Conservation (phyloP, 2,113 vertebrate genomes). For the Macquaria australasica region DNA sequence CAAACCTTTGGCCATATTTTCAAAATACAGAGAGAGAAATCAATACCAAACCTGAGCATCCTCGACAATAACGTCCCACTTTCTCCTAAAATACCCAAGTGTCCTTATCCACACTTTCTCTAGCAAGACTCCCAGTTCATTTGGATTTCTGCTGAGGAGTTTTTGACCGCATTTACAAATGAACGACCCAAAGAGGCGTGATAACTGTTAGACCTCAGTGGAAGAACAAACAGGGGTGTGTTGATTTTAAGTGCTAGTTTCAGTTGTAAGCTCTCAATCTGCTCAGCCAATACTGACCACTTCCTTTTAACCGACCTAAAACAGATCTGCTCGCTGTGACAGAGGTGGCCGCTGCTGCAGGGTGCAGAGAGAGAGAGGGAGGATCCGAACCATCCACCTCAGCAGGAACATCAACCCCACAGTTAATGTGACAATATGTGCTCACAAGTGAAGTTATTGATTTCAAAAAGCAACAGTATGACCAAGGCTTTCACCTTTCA, state of each 20-base stretch:
- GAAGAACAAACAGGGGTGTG: constrained; percentile 47
- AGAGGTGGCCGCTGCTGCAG: constrained; percentile 10
- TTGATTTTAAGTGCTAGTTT: constrained; percentile 75
- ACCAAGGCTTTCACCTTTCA: constrained; percentile 41
- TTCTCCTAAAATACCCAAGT: neutral
- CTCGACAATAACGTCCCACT: neutral
- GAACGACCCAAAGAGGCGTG: constrained; percentile 5
- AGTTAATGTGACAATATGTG: neutral
- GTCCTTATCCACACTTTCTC: neutral
- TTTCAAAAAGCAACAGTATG: neutral
- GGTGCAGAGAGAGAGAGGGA: neutral
- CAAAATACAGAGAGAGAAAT: neutral
- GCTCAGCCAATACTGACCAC: constrained; percentile 84
- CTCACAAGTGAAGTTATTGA: constrained; percentile 6
- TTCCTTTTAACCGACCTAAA: constrained; percentile 76
- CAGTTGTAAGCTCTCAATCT: constrained; percentile 71
- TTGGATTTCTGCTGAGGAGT: neutral
- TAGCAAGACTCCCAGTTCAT: neutral
- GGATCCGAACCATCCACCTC: constrained; percentile 38
- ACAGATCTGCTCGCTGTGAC: constrained; percentile 41
- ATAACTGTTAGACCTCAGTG: constrained; percentile 53
- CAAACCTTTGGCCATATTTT: neutral
- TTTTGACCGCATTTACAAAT: neutral
- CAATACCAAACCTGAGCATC: neutral
- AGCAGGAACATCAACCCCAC: constrained; percentile 13